These are phyloP conservation scores for Lamproptera curius DNA, from an alignment of 2,888 invertebrate genomes.

Conservation along the genomic window DNA sequence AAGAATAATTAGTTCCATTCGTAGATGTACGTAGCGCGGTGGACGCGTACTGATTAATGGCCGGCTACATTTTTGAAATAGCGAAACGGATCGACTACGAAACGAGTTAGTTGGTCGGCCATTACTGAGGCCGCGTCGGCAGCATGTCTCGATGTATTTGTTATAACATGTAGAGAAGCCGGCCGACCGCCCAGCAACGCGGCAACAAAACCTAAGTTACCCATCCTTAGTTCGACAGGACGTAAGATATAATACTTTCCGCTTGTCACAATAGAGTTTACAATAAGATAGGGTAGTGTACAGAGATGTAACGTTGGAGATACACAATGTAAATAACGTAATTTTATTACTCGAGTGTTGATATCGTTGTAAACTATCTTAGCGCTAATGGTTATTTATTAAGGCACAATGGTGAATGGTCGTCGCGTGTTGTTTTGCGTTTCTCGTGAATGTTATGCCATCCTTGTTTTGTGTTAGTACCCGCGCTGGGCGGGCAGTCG, in stretches of 20 bases:
- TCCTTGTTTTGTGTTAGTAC: conserved; percentile 57
- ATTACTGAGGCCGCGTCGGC: conserved; percentile 36
- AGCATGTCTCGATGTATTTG: conserved; percentile 73
- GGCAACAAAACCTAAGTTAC: conserved; percentile 59
- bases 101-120: conserved; percentile 16
- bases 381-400: conserved; percentile 68
- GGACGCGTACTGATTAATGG: conserved; percentile 27
- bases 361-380: conserved; percentile 65
- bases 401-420: conserved; percentile 63
- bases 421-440: conserved; percentile 66
- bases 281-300: conserved; percentile 69
- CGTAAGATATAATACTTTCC: conserved; percentile 36
- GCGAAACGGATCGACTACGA: neutral
- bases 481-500: conserved; percentile 62
- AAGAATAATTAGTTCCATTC: conserved; percentile 77
- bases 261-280: conserved; percentile 65
- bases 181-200: conserved; percentile 59
- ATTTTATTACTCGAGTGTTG: conserved; percentile 71
- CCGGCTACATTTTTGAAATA: neutral
- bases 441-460: conserved; percentile 62
- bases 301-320: conserved; percentile 56
- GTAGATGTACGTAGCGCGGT: conserved; percentile 73
- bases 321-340: conserved; percentile 68
- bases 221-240: conserved; percentile 68
- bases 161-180: conserved; percentile 73